Evolutionary conservation across 1,140 invertebrate species (phyloP).

Genomic region (Cydia splendana): DNA sequence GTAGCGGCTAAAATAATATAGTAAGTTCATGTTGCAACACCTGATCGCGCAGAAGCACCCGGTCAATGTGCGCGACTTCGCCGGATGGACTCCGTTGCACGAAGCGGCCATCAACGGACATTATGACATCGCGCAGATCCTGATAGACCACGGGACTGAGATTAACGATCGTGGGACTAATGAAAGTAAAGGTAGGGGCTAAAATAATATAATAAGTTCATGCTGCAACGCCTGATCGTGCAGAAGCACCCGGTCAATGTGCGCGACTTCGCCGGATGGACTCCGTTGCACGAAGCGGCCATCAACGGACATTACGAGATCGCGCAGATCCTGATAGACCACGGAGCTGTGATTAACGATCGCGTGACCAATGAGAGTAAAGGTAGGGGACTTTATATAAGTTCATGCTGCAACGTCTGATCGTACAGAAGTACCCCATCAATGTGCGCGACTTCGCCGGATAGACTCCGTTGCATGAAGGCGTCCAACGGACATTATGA

Average conservation of each 20-base stretch:
- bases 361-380: slow-evolving; percentile 89
- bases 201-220: slow-evolving; percentile 63
- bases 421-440: slow-evolving; percentile 91
- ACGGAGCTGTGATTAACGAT: slow-evolving; percentile 93
- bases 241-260: slow-evolving; percentile 92
- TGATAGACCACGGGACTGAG: slow-evolving; percentile 90
- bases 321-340: slow-evolving; percentile 87
- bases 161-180: slow-evolving; percentile 93
- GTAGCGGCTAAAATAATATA: slow-evolving; percentile 71
- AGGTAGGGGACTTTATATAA: slow-evolving; percentile 68
- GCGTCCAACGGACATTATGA: too few relatives aligned
- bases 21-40: slow-evolving; percentile 82
- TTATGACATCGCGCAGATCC: slow-evolving; percentile 87
- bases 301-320: slow-evolving; percentile 92
- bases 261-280: slow-evolving; percentile 94
- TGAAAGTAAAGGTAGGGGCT: slow-evolving; percentile 85
- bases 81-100: slow-evolving; percentile 96
- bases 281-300: slow-evolving; percentile 96
- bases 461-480: too few relatives aligned
- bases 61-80: slow-evolving; percentile 91
- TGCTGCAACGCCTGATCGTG: slow-evolving; percentile 87
- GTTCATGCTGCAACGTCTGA: slow-evolving; percentile 84
- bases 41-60: slow-evolving; percentile 91
- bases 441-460: slow-evolving; percentile 93
- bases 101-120: slow-evolving; percentile 94